A percentile compares a stretch with the other conserved stretches of the same genome.
phyloP scores from a whole-genome alignment of 1,140 invertebrate species.

The Hypothenemus hampei region DNA sequence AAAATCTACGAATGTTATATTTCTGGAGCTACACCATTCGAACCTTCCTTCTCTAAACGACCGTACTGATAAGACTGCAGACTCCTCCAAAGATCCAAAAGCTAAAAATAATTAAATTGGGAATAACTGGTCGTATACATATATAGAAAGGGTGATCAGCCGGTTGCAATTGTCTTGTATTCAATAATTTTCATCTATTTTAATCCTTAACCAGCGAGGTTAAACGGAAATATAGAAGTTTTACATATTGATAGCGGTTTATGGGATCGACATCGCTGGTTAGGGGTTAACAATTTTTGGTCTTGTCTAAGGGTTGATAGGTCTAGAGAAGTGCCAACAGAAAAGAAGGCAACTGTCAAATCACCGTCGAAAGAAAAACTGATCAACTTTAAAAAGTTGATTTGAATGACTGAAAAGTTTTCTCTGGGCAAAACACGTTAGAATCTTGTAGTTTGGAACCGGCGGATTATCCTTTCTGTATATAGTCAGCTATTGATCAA shows the following conservation, averaged over 20 bases:
- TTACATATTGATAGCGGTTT: not conserved
- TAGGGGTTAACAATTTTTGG: no score
- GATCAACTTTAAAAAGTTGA: not conserved
- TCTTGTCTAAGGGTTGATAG: no score
- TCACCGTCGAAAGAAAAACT: not conserved
- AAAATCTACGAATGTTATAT: no score
- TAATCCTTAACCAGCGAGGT: not conserved
- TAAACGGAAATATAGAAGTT: not conserved
- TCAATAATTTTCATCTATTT: not conserved
- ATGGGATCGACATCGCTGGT: no score
- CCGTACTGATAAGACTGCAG: conserved; percentile 25
- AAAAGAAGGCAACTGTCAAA: no score
- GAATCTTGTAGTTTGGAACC: no score
- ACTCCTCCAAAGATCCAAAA: conserved; percentile 21
- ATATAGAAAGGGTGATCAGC: not conserved
- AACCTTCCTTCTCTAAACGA: no score
- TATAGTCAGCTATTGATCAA: no score
- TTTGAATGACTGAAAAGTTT: not conserved
- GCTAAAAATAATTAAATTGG: conserved; percentile 17
- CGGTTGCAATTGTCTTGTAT: not conserved
- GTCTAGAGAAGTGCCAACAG: no score
- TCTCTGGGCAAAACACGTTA: no score
- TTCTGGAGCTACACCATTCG: no score
- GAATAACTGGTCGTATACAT: not conserved
- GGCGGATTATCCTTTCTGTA: no score